Conservation (phyloP, 2,113 vertebrate genomes). For the Puma concolor region DNA sequence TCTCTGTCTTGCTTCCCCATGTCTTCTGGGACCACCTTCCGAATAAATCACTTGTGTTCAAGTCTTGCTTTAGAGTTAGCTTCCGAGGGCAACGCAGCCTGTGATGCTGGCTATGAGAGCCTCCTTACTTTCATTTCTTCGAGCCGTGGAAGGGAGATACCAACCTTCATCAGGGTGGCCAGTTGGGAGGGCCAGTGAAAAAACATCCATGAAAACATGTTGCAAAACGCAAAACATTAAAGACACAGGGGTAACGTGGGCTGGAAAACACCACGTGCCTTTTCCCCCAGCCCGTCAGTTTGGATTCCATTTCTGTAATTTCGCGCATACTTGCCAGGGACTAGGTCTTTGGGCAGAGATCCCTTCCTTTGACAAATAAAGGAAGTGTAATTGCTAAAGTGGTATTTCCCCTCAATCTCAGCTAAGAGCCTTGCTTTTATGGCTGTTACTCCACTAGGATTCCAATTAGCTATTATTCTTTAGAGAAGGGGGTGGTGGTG, state of each 20-base stretch:
- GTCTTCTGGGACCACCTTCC: background rate
- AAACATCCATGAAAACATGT: background rate
- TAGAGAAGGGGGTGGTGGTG: background rate
- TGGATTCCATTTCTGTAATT: background rate
- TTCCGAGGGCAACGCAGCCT: background rate
- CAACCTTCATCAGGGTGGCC: background rate
- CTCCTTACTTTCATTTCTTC: background rate
- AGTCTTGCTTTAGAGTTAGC: background rate
- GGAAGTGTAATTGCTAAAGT: constrained; percentile 59
- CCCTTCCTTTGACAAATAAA: constrained; percentile 40
- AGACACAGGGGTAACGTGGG: fast-evolving
- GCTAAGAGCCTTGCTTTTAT: constrained; percentile 64
- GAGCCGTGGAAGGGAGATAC: background rate
- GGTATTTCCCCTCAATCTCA: background rate
- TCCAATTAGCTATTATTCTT: constrained; percentile 58
- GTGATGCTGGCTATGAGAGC: background rate
- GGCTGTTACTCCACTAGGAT: background rate
- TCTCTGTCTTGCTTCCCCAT: background rate
- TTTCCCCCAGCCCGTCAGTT: background rate
- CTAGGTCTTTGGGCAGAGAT: background rate
- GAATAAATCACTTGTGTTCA: background rate
- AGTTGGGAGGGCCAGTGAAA: background rate
- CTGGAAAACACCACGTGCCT: background rate
- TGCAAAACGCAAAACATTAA: background rate
- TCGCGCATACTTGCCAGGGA: background rate